Evolutionary conservation across 2,113 vertebrate genomes (phyloP), one percentile per base, ranked within the genome.

Genomic region (Oophaga pumilio): DNA sequence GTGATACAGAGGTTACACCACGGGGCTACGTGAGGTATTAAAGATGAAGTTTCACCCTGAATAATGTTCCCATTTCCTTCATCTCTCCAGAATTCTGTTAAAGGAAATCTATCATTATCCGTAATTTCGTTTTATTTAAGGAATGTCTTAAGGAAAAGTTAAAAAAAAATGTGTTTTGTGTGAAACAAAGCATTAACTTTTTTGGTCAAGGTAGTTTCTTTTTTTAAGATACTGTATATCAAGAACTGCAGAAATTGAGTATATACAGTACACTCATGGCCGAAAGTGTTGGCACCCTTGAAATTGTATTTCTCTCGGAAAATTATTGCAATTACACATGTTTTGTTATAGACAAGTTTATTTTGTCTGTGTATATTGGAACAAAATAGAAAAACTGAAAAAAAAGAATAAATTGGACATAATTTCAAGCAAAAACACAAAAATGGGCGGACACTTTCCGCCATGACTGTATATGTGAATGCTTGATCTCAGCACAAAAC

Each of bases 1-100:
- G 66, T 84, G 52, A 84, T 56, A 84, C 66, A 84, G 68, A 69
- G 81, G 62, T 83, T 69, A 83, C 59, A 83, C 53, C n/a, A 73
- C 8, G 24, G 66, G 66, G 68, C 52, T 74, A 57, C 26, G 52
- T 73, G 82, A 84, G 52, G 50, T 52, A 66, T 82, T 14, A 82
- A 82, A 60, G 24, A 80, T 80, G 56, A 60, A 18, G 57, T 69
- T 69, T 83, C 62, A 52, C 50, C 62, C 22, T 69, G 62, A 66
- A 83, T 18, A 69, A 62, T 68, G n/a, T 26, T 83, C 43, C 22
- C 81, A 69, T 83, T 83, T 69, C 43, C 28, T 83, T 69, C 22
- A 83, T 24, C 14, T 83, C 26, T 68, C 22, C n/a, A 50, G 13
- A 50, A 82, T 82, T 66, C 26, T 64, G 64, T 22, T 22, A 74